phyloP scores from a whole-genome alignment of 2,888 invertebrate species.

The Drosophila quinaria region DNA sequence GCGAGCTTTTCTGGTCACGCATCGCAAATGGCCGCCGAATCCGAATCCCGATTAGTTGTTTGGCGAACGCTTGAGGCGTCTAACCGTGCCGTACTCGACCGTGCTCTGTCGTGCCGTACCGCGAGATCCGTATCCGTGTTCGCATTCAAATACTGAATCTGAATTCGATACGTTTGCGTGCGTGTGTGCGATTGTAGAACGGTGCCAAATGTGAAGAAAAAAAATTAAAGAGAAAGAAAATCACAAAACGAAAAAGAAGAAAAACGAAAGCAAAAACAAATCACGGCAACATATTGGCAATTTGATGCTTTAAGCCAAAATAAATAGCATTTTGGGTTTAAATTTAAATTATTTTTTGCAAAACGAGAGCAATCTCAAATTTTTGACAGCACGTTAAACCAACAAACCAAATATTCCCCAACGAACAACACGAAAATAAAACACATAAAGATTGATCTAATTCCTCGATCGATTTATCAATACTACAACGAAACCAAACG shows the following conservation, averaged over 20 bases:
- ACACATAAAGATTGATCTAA: background rate
- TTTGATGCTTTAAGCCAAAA: slow-evolving; percentile 70
- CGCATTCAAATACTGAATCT: slow-evolving; percentile 46
- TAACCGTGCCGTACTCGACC: slow-evolving; percentile 35
- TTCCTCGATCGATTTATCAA: slow-evolving; percentile 6
- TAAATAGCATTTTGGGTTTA: slow-evolving; percentile 58
- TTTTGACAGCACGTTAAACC: slow-evolving; percentile 63
- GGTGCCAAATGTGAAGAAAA: slow-evolving; percentile 56
- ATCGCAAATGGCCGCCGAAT: slow-evolving; percentile 47
- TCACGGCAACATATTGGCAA: slow-evolving; percentile 59
- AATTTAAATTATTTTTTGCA: slow-evolving; percentile 52
- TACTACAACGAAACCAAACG: slow-evolving; percentile 37
- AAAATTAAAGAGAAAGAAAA: slow-evolving; percentile 34
- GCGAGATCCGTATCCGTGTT: slow-evolving; percentile 61
- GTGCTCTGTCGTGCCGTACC: slow-evolving; percentile 39
- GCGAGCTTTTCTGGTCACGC: slow-evolving; percentile 67
- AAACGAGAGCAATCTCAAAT: slow-evolving; percentile 58
- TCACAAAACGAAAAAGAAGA: slow-evolving; percentile 32
- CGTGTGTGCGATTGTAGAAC: slow-evolving; percentile 50
- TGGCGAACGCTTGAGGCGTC: slow-evolving; percentile 64
- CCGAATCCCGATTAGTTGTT: slow-evolving; percentile 48
- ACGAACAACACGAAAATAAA: slow-evolving; percentile 39
- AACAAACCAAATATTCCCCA: slow-evolving; percentile 23
- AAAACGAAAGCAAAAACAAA: slow-evolving; percentile 35
- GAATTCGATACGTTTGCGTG: slow-evolving; percentile 64